phyloP scores from a whole-genome alignment of 2,888 invertebrate species.

The Macaria notata region DNA sequence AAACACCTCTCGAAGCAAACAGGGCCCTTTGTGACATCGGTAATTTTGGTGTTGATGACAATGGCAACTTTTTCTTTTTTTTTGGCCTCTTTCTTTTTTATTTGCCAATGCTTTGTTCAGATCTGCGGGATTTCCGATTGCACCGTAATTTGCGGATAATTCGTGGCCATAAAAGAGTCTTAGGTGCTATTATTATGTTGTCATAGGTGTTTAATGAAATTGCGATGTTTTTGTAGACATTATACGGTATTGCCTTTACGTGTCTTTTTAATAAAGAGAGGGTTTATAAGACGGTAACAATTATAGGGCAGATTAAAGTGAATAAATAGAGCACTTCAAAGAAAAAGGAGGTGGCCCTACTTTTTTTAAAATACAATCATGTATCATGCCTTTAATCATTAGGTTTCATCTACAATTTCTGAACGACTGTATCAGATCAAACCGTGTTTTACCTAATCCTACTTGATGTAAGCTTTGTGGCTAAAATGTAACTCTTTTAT shows the following conservation, averaged over 20 bases:
- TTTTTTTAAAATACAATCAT: no score
- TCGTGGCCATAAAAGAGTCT: constrained; percentile 53
- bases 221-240: constrained; percentile 32
- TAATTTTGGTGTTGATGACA: constrained; percentile 78
- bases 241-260: constrained; percentile 10
- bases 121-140: constrained; percentile 67
- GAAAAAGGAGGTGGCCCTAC: no score
- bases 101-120: constrained; percentile 54
- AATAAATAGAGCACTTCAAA: no score
- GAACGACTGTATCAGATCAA: no score
- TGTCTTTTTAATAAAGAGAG: no score
- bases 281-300: no score
- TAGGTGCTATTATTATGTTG: constrained; percentile 66
- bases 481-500: no score
- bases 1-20: constrained; percentile 71
- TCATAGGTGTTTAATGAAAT: constrained; percentile 56
- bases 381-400: no score
- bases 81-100: constrained; percentile 2
- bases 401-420: no score
- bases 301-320: no score
- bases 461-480: no score
- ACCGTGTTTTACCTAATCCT: no score
- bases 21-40: constrained; percentile 68
- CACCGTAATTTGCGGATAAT: constrained; percentile 75
- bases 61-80: constrained; percentile 33